These are phyloP conservation scores for Eristalis arbustorum DNA, from an alignment of 2,888 invertebrate species.

Conservation along the genomic window DNA sequence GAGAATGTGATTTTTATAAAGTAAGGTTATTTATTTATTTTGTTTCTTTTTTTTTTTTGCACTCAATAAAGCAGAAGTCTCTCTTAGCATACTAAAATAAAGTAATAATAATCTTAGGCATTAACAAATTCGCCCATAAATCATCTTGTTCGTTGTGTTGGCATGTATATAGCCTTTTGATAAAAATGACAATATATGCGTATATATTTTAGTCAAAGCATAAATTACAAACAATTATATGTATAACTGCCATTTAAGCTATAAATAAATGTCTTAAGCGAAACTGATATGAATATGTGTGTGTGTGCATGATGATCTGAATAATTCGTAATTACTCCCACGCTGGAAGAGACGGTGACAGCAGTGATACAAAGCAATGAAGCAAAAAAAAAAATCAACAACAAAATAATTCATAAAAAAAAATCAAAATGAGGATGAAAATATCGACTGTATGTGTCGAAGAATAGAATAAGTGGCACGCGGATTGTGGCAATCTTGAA, in stretches of 20 bases:
- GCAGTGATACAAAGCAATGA: not conserved
- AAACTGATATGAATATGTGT: not conserved
- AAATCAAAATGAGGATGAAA: not conserved
- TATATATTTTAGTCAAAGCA: constrained; percentile 17
- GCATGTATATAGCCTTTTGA: not conserved
- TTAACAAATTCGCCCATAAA: not conserved
- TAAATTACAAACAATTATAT: constrained; percentile 33
- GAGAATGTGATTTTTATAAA: not conserved
- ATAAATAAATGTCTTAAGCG: constrained; percentile 48
- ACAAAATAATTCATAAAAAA: not conserved
- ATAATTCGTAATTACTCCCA: constrained; percentile 52
- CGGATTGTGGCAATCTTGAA: constrained; percentile 40
- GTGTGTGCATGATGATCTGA: constrained; percentile 30
- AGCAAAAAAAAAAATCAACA: not conserved
- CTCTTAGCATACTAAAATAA: not conserved
- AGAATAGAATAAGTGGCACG: constrained; percentile 8
- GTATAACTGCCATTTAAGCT: constrained; percentile 56
- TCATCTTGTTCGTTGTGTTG: not conserved
- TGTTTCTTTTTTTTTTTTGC: not conserved
- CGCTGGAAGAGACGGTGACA: constrained; percentile 33
- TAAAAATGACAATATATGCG: not conserved
- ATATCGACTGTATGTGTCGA: not conserved
- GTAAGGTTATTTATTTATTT: not conserved
- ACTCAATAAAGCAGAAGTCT: not conserved
- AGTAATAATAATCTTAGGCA: not conserved